A percentile compares a stretch with the other conserved stretches of the same genome.
Evolutionary conservation across 2,888 invertebrate species (phyloP).

Genomic region (Amphimallon solstitiale): DNA sequence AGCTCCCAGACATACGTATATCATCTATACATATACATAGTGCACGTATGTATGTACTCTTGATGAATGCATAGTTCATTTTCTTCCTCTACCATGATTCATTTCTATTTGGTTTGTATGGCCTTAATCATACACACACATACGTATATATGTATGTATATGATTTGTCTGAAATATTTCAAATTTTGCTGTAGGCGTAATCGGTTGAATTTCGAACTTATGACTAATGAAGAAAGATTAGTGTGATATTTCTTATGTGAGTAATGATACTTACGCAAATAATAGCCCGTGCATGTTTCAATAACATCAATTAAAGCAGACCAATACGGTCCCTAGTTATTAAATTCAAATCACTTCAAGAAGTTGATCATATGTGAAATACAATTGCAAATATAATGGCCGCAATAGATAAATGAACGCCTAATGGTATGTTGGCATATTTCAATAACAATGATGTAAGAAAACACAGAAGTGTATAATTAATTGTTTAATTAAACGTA

Average conservation of each 20-base stretch:
- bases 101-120: slow-evolving; percentile 18
- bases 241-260: slow-evolving; percentile 11
- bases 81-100: slow-evolving; percentile 7
- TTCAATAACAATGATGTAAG: no score
- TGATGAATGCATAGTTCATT: background rate
- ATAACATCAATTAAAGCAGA: no score
- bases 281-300: no score
- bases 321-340: no score
- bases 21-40: no score
- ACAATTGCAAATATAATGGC: no score
- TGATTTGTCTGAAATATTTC: slow-evolving; percentile 13
- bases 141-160: background rate
- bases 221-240: slow-evolving; percentile 4
- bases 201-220: background rate
- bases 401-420: no score
- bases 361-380: no score
- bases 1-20: background rate
- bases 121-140: background rate
- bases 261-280: background rate
- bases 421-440: no score
- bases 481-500: no score
- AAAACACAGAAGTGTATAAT: no score
- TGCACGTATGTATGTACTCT: background rate
- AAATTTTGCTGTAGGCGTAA: slow-evolving; percentile 9
- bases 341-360: no score